phyloP scores from a whole-genome alignment of 2,888 invertebrate species.

The Dryobota labecula region DNA sequence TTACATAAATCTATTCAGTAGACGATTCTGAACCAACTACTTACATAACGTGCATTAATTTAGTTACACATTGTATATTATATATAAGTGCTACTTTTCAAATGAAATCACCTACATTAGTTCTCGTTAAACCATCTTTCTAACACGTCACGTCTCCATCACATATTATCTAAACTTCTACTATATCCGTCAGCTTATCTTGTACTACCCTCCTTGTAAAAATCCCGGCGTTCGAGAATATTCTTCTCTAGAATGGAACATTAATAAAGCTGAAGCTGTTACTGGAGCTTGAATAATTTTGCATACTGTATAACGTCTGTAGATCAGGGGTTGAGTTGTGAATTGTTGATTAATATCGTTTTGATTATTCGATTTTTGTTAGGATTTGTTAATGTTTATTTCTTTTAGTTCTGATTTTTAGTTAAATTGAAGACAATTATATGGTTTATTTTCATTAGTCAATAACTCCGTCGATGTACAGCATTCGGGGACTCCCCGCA shows the following conservation, averaged over 20 bases:
- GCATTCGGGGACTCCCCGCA: too few relatives aligned
- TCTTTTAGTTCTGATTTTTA: constrained; percentile 1
- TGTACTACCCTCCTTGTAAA: constrained; percentile 48
- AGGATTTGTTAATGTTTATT: constrained; percentile 18
- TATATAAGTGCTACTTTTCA: neutral
- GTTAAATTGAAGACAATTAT: neutral
- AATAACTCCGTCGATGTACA: too few relatives aligned
- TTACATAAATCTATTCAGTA: too few relatives aligned
- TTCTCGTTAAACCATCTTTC: neutral
- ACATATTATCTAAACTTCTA: constrained; percentile 58
- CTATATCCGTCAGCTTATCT: constrained; percentile 62
- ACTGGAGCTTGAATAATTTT: constrained; percentile 66
- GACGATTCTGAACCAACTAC: too few relatives aligned
- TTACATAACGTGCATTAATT: too few relatives aligned
- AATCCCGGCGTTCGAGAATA: constrained; percentile 47
- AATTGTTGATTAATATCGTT: constrained; percentile 39
- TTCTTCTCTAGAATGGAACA: constrained; percentile 63
- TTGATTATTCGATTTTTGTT: constrained; percentile 27
- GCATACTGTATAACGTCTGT: constrained; percentile 52
- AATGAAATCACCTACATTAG: neutral
- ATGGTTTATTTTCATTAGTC: too few relatives aligned
- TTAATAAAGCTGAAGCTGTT: constrained; percentile 64
- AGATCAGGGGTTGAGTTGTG: constrained; percentile 12
- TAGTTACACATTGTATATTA: too few relatives aligned
- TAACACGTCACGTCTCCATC: constrained; percentile 53